Conservation (phyloP, 37 sponge, comb jelly and placozoan genomes). For the Geodia barretti region DNA sequence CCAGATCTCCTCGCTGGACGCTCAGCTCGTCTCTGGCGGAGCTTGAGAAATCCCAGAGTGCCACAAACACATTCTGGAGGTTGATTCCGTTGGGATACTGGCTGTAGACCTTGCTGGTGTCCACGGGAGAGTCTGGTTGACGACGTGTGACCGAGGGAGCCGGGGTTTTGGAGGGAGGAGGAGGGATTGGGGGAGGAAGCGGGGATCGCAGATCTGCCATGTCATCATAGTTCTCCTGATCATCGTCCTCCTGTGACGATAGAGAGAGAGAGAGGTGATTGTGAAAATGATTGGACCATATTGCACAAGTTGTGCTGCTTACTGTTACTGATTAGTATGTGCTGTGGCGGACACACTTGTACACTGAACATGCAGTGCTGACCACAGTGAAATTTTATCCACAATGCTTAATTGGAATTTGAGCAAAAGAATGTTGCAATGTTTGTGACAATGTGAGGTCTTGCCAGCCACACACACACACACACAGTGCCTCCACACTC, state of each 20-base stretch:
- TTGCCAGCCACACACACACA: too few relatives aligned
- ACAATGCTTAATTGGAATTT: too few relatives aligned
- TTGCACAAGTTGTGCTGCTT: too few relatives aligned
- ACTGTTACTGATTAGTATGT: too few relatives aligned
- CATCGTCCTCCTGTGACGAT: slow-evolving; percentile 1
- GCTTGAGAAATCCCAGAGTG: slow-evolving; percentile 74
- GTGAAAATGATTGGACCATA: background rate
- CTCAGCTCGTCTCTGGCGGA: slow-evolving; percentile 70
- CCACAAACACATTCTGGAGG: slow-evolving; percentile 71
- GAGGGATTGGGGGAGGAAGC: slow-evolving; percentile 34
- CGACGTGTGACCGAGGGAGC: background rate
- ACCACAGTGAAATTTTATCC: too few relatives aligned
- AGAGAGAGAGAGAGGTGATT: background rate
- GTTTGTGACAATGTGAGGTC: too few relatives aligned
- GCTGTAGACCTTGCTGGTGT: slow-evolving; percentile 49
- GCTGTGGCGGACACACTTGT: too few relatives aligned
- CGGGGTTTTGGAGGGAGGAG: slow-evolving; percentile 16
- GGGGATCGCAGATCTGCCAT: background rate
- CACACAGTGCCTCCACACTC: too few relatives aligned
- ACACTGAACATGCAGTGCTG: too few relatives aligned
- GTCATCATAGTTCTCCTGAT: slow-evolving; percentile 17
- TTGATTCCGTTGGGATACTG: slow-evolving; percentile 43
- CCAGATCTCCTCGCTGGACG: slow-evolving; percentile 77
- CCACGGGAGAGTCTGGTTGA: slow-evolving; percentile 29
- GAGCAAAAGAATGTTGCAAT: too few relatives aligned